Base-by-base conservation (phyloP, 1,140 invertebrate genomes). In the Paramacrobiotus metropolitanus region DNA sequence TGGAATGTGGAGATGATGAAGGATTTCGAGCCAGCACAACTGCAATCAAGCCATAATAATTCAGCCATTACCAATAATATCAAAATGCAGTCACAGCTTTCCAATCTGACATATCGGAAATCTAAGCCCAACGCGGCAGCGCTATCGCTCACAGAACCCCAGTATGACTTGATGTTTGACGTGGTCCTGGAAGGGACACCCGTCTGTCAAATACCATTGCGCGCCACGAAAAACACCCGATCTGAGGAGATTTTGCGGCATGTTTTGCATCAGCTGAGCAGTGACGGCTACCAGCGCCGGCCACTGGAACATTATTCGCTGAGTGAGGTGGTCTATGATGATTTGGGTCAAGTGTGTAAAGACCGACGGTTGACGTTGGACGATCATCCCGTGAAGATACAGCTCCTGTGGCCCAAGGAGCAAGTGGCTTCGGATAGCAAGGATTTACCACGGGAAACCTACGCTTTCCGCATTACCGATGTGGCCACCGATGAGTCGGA, bases 381-480 rank as follows among this genome's bases (percentile, higher is more conserved):
- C 29, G 90, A 95, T 71, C 87, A 84, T 68, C 91, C 91, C 1
- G 88, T 92, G 4, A 83, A 85, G 28, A 79, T 94, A 30, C 91
- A 93, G 82, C 77, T 89, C 66, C 76, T 95, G 4, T 95, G 90
- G 91, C 89, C 89, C 21, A 86, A 87, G 71, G 44, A 65, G 61
- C 30, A 64, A 44, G 59, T 62, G 29, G 30, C 63, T 61, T 30
- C 61, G 65, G 64, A 64, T 67, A 40, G 63, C 70, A 45, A 64
- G 64, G 55, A 68, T 68, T n/a, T 62, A 73, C 18, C 68, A 62
- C 24, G 45, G 60, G 59, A 28, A n/a, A 60, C 59, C 65, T 45
- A 62, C 61, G 63, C 66, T 62, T 59, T 60, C 63, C n/a, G 30
- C n/a, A 30, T 24, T 34, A 29, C 24, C 29, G 63, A 21, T 2